phyloP scores from a whole-genome alignment of 1,140 invertebrate genomes.

The Drosophila ercepeae region DNA sequence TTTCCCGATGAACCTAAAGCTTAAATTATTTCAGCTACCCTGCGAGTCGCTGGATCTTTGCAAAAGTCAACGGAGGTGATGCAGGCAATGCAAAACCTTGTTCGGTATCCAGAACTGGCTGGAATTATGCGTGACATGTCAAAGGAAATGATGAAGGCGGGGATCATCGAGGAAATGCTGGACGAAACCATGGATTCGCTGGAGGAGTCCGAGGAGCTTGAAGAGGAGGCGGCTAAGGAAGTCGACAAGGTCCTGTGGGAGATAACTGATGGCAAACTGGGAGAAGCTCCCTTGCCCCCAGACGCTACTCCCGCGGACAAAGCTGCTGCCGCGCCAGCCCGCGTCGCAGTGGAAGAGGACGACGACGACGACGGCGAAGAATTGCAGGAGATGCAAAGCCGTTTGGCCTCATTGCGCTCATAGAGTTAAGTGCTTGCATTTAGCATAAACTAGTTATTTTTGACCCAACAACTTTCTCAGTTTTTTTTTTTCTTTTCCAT shows the following conservation, averaged over 20 bases:
- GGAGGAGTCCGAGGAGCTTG: conserved; percentile 95
- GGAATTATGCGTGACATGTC: conserved; percentile 98
- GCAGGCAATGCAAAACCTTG: conserved; percentile 97
- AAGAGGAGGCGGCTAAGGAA: conserved; percentile 96
- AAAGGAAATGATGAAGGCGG: conserved; percentile 99
- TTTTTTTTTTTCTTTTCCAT: conserved; percentile 34
- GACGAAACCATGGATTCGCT: conserved; percentile 98
- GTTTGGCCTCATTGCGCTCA: conserved; percentile 75
- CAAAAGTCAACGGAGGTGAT: conserved; percentile 97
- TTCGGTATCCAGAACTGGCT: conserved; percentile 96
- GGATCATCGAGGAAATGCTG: conserved; percentile 99
- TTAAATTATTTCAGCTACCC: conserved; percentile 86
- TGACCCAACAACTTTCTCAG: neutral
- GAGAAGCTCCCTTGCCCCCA: conserved; percentile 93
- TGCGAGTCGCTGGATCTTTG: conserved; percentile 95
- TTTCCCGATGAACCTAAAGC: neutral
- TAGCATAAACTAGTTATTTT: conserved; percentile 20
- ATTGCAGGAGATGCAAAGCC: conserved; percentile 85
- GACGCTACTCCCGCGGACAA: conserved; percentile 86
- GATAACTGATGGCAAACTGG: conserved; percentile 95
- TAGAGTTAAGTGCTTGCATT: conserved; percentile 63
- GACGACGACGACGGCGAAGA: conserved; percentile 84
- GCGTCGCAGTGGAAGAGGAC: conserved; percentile 72
- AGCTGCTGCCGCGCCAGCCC: conserved; percentile 83
- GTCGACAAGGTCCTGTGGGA: conserved; percentile 98